Conservation (phyloP, 2,888 invertebrate species). For the Monoplex corrugatus region DNA sequence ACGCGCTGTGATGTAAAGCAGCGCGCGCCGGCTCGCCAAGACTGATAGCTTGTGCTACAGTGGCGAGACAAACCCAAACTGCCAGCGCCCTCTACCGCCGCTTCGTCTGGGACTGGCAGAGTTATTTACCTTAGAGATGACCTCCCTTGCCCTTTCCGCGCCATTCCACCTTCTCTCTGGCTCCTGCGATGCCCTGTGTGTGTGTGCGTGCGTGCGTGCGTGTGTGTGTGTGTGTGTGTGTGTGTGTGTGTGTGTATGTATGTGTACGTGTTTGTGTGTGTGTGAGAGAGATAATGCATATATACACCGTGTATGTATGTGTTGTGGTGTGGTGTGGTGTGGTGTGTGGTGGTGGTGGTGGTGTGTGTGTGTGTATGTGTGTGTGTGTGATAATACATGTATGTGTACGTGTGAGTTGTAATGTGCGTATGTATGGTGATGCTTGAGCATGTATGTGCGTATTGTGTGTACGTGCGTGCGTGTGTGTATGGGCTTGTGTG, state of each 20-base stretch:
- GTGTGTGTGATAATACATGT: background rate
- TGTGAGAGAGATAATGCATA: too few relatives aligned
- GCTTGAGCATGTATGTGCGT: too few relatives aligned
- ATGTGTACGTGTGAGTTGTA: background rate
- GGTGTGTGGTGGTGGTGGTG: background rate
- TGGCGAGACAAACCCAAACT: conserved; percentile 54
- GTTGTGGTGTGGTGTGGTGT: background rate
- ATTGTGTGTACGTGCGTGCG: background rate
- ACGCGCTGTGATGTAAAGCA: conserved; percentile 48
- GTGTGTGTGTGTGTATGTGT: conserved; percentile 6
- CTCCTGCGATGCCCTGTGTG: too few relatives aligned
- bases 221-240: background rate
- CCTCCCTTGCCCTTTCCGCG: conserved; percentile 36
- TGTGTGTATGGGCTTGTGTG: background rate
- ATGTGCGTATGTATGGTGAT: too few relatives aligned
- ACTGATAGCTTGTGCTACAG: conserved; percentile 52
- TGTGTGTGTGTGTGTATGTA: conserved; percentile 1
- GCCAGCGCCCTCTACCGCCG: conserved; percentile 45
- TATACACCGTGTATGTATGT: background rate
- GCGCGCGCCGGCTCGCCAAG: conserved; percentile 43
- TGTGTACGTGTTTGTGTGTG: background rate
- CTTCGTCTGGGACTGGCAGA: conserved; percentile 46
- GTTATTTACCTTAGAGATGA: conserved; percentile 54
- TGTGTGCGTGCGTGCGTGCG: background rate
- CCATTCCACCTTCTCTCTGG: background rate